Percentiles rank a stretch among this genome's conserved stretches.
Conservation (phyloP, 1,140 invertebrate species). For the Micrasema minimum region DNA sequence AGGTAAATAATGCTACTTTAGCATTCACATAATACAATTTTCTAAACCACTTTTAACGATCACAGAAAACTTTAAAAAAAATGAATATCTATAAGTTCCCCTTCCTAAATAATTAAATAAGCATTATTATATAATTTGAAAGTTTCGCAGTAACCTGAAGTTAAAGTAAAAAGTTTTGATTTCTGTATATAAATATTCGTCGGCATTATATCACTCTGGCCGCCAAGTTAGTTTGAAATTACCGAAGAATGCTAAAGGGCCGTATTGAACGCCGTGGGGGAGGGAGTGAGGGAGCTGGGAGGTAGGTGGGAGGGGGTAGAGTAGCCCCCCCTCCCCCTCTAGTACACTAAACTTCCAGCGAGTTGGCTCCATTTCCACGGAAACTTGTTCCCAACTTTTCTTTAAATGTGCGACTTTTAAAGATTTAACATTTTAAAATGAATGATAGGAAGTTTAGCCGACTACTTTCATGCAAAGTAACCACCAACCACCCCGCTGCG, state of each 20-base stretch:
- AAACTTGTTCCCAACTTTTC: constrained; percentile 32
- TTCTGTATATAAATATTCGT: background rate
- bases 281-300: background rate
- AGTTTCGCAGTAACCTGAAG: too few relatives aligned
- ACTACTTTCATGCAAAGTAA: constrained; percentile 32
- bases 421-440: constrained; percentile 40
- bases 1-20: too few relatives aligned
- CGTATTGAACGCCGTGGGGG: background rate
- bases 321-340: constrained; percentile 19
- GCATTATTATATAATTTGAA: too few relatives aligned
- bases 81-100: too few relatives aligned
- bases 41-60: too few relatives aligned
- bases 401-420: constrained; percentile 35
- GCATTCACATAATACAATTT: too few relatives aligned
- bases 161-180: too few relatives aligned
- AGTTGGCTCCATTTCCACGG: constrained; percentile 24
- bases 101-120: too few relatives aligned
- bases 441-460: constrained; percentile 25
- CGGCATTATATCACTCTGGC: too few relatives aligned
- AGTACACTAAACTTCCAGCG: constrained; percentile 11
- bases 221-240: background rate
- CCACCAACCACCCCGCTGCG: background rate
- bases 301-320: constrained; percentile 9
- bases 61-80: too few relatives aligned
- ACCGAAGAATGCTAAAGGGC: constrained; percentile 13